A percentile compares a stretch with the other conserved stretches of the same genome.
Conservation (phyloP, 2,888 invertebrate species). For the Ochropleura leucogaster region DNA sequence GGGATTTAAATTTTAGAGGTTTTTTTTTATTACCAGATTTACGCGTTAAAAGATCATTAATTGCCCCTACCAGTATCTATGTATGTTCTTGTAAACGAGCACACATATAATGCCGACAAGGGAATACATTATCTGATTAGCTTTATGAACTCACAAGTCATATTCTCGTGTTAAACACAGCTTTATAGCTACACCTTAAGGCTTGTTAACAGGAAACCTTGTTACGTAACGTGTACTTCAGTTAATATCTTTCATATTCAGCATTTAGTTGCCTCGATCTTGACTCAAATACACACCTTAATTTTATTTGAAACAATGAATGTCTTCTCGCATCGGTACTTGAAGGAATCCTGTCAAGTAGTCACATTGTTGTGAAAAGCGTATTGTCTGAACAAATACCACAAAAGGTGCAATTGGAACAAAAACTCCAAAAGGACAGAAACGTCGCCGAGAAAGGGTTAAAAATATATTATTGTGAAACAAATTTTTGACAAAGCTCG, state of each 20-base stretch:
- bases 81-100: slow-evolving; percentile 21
- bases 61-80: slow-evolving; percentile 1
- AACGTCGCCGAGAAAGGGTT: slow-evolving; percentile 30
- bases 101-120: slow-evolving; percentile 34
- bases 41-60: slow-evolving; percentile 9
- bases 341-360: slow-evolving; percentile 23
- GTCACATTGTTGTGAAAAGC: slow-evolving; percentile 33
- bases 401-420: slow-evolving; percentile 41
- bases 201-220: slow-evolving; percentile 41
- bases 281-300: neutral
- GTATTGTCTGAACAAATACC: slow-evolving; percentile 29
- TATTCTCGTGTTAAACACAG: slow-evolving; percentile 20
- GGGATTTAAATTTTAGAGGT: slow-evolving; percentile 13
- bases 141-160: slow-evolving; percentile 36
- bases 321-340: neutral
- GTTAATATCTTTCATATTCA: neutral
- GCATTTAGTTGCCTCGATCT: neutral
- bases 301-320: slow-evolving; percentile 2
- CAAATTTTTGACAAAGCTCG: slow-evolving; percentile 51
- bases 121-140: slow-evolving; percentile 63
- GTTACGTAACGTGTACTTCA: slow-evolving; percentile 14
- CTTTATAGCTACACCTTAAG: slow-evolving; percentile 5
- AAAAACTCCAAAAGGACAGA: slow-evolving; percentile 35
- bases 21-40: slow-evolving; percentile 19
- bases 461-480: slow-evolving; percentile 41